Percentiles rank a stretch among this genome's conserved stretches.
These are phyloP conservation scores for Mormoops blainvillei DNA, from an alignment of 2,113 vertebrate species.

Conservation along the genomic window DNA sequence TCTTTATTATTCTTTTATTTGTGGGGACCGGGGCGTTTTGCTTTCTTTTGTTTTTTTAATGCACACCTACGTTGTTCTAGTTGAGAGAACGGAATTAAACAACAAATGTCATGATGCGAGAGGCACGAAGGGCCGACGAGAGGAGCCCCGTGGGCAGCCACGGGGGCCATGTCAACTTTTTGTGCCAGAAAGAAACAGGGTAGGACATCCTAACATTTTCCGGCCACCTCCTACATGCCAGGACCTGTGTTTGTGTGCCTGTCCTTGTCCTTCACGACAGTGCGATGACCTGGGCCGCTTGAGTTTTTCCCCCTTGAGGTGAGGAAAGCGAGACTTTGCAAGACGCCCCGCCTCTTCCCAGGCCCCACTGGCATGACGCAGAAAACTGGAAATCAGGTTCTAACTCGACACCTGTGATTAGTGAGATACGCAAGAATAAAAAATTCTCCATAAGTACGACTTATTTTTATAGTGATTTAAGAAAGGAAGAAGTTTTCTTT, in stretches of 20 bases:
- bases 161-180: rapidly evolving
- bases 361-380: no score
- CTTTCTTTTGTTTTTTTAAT: background rate
- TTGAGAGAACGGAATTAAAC: background rate
- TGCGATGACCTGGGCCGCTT: rapidly evolving
- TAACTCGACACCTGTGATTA: rapidly evolving
- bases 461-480: background rate
- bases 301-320: background rate
- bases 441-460: background rate
- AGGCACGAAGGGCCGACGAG: background rate
- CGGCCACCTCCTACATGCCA: background rate
- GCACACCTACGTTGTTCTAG: background rate
- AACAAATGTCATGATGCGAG: no score
- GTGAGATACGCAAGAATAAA: background rate
- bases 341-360: background rate
- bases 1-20: background rate
- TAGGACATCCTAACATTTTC: background rate
- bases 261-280: background rate
- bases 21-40: background rate
- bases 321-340: background rate
- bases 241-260: background rate
- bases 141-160: rapidly evolving
- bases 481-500: background rate
- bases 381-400: no score
- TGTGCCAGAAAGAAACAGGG: background rate